Conservation (phyloP, 2,797 vertebrate genomes). For the Pelodytes ibericus region DNA sequence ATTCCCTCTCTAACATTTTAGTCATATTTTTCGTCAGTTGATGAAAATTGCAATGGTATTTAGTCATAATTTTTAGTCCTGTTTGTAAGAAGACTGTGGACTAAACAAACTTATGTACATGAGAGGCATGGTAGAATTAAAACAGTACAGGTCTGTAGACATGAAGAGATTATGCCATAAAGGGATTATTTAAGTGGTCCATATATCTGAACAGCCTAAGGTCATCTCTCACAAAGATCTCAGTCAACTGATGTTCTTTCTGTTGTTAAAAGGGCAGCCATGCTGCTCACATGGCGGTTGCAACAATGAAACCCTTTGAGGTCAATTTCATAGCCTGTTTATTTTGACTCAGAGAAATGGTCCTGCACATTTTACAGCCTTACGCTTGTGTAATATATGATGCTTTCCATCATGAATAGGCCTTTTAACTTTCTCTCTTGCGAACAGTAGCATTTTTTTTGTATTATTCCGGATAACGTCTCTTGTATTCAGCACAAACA, state of each 20-base stretch:
- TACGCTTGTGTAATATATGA: slow-evolving; percentile 12
- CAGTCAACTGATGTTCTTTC: slow-evolving; percentile 40
- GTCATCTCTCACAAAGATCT: slow-evolving; percentile 26
- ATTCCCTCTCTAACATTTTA: no score
- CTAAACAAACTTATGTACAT: neutral
- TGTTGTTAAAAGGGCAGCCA: slow-evolving; percentile 32
- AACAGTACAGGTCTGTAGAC: neutral
- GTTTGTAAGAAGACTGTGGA: no score
- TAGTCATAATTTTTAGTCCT: no score
- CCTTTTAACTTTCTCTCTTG: neutral
- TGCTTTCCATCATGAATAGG: slow-evolving; percentile 6
- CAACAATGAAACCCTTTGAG: slow-evolving; percentile 38
- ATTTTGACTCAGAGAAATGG: slow-evolving; percentile 18
- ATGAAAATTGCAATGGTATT: no score
- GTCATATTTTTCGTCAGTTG: no score
- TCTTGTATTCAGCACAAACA: neutral
- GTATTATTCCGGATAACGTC: neutral
- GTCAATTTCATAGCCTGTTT: slow-evolving; percentile 49
- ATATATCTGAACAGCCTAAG: slow-evolving; percentile 14
- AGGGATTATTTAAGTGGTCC: slow-evolving; percentile 3
- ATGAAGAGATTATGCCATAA: neutral
- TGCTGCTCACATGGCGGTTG: slow-evolving; percentile 26
- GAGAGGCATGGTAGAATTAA: neutral
- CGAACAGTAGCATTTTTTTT: neutral
- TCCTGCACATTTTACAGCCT: neutral